Percentiles rank a stretch among this genome's conserved stretches.
Evolutionary conservation across 2,113 vertebrate species (phyloP).

Genomic region (Odontophorus gujanensis): DNA sequence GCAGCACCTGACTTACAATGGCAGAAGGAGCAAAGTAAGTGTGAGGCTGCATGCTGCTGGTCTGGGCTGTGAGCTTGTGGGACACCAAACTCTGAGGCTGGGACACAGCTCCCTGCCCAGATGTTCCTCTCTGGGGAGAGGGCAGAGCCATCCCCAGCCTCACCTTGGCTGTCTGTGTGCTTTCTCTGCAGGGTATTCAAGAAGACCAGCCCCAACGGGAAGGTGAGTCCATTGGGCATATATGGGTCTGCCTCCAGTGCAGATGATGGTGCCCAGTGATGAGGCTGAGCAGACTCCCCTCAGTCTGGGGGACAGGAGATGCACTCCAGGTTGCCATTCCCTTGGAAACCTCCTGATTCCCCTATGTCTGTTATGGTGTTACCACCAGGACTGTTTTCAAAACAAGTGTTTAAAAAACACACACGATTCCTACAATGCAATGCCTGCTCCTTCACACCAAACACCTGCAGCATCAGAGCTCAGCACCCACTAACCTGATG

Average conservation of each 20-base stretch:
- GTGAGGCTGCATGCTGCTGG: not conserved
- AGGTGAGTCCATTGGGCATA: conserved; percentile 66
- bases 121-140: not conserved
- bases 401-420: not conserved
- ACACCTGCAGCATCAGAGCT: not conserved
- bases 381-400: not conserved
- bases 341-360: not conserved
- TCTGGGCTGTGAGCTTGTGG: not conserved
- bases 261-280: not conserved
- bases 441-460: not conserved
- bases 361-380: rapidly evolving
- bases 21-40: conserved; percentile 43
- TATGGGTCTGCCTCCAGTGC: not conserved
- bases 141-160: not conserved
- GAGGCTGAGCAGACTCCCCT: not conserved
- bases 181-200: conserved; percentile 83
- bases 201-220: conserved; percentile 86
- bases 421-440: not conserved
- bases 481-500: not conserved
- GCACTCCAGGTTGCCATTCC: not conserved
- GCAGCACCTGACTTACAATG: not conserved
- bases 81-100: not conserved
- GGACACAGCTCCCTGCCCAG: rapidly evolving
- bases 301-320: rapidly evolving
- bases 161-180: not conserved